These are phyloP conservation scores for Trimorus sp. DNA, from an alignment of 2,888 invertebrate genomes.

Conservation along the genomic window DNA sequence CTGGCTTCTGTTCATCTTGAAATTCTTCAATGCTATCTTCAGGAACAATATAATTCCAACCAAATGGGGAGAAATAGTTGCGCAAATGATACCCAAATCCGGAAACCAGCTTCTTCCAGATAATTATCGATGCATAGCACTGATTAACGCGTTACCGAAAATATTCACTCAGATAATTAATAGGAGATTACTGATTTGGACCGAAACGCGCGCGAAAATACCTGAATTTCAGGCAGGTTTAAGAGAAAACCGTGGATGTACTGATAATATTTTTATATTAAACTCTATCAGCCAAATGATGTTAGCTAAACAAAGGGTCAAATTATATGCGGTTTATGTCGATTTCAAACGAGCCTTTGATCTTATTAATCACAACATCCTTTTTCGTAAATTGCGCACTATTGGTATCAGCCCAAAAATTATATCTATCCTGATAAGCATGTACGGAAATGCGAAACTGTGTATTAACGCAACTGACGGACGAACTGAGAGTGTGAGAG, in stretches of 20 bases:
- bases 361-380: conserved; percentile 8
- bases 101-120: too few species aligned
- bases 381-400: not conserved
- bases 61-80: not conserved
- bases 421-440: not conserved
- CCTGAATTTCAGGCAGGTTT: conserved; percentile 32
- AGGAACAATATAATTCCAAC: not conserved
- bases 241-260: conserved; percentile 6
- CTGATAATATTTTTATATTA: conserved; percentile 19
- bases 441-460: conserved; percentile 3
- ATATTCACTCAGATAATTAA: conserved; percentile 9
- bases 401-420: conserved; percentile 18
- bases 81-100: too few species aligned
- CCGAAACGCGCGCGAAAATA: not conserved
- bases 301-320: not conserved
- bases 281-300: conserved; percentile 17
- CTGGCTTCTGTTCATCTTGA: conserved; percentile 15
- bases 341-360: conserved; percentile 22
- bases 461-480: not conserved
- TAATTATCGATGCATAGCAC: too few species aligned
- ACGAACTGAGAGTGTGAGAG: not conserved
- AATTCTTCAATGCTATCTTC: conserved; percentile 21
- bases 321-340: conserved; percentile 16
- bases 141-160: too few species aligned
- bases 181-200: not conserved